Percentiles rank a stretch among this genome's conserved stretches.
Conservation (phyloP, 2,113 vertebrate species). For the Gymnarchus niloticus region DNA sequence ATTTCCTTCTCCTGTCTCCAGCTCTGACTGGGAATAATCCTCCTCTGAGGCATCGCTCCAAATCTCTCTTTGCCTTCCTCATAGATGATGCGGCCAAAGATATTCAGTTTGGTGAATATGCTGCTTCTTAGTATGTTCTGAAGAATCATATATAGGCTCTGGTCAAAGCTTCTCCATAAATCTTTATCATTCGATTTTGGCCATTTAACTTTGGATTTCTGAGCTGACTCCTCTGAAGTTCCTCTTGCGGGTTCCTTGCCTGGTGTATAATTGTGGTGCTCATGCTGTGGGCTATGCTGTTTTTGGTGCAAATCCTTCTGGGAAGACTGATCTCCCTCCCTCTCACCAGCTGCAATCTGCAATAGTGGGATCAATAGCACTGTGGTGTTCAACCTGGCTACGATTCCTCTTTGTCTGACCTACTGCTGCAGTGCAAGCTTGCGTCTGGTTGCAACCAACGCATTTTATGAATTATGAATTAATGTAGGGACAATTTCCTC, state of each 20-base stretch:
- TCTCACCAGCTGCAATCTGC: not conserved
- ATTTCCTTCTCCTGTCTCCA: not conserved
- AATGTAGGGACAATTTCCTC: too few species aligned
- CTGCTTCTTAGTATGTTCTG: not conserved
- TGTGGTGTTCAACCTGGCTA: conserved; percentile 8
- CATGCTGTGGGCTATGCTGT: not conserved
- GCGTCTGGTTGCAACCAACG: not conserved
- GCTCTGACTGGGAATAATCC: not conserved
- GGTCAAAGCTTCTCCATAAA: not conserved
- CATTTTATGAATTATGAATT: too few species aligned
- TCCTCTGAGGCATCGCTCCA: not conserved
- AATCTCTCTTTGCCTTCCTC: not conserved
- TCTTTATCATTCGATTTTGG: conserved; percentile 8
- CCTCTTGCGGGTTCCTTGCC: not conserved
- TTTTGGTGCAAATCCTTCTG: not conserved
- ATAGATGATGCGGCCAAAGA: conserved; percentile 11
- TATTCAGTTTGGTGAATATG: not conserved
- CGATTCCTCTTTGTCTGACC: not conserved
- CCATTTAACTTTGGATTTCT: not conserved
- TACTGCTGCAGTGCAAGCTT: conserved; percentile 16
- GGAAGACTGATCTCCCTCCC: not conserved
- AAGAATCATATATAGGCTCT: not conserved
- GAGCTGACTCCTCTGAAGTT: not conserved
- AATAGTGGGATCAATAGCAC: not conserved
- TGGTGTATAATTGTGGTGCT: not conserved